Evolutionary conservation across 2,888 invertebrate species (phyloP).

Genomic region (Sturmia bella): DNA sequence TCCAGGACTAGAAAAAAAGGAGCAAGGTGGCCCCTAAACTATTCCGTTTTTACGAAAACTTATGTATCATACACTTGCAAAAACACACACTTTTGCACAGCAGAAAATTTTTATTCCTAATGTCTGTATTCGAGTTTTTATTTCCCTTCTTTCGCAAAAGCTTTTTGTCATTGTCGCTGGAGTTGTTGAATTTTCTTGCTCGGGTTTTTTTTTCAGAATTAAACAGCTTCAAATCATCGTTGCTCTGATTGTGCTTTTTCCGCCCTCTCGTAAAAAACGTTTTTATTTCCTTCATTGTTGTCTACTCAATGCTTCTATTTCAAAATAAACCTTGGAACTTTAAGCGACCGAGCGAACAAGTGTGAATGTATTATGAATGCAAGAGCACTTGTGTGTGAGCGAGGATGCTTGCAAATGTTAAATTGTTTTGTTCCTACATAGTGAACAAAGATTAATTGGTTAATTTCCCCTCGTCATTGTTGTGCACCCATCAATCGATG

Average conservation of each 20-base stretch:
- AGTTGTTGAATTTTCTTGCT: slow-evolving; percentile 62
- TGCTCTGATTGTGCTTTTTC: slow-evolving; percentile 71
- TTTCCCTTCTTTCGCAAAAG: slow-evolving; percentile 56
- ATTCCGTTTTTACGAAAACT: too few species aligned
- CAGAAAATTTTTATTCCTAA: slow-evolving; percentile 31
- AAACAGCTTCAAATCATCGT: slow-evolving; percentile 49
- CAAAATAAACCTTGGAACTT: slow-evolving; percentile 38
- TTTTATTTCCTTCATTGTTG: slow-evolving; percentile 57
- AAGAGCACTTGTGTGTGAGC: slow-evolving; percentile 21
- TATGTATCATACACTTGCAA: too few species aligned
- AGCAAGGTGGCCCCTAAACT: too few species aligned
- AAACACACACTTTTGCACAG: neutral
- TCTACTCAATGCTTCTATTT: slow-evolving; percentile 62
- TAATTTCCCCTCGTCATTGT: slow-evolving; percentile 81
- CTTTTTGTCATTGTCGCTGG: slow-evolving; percentile 74
- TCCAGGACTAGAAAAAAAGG: too few species aligned
- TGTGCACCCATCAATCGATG: slow-evolving; percentile 81
- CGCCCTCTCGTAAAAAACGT: slow-evolving; percentile 24
- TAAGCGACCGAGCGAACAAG: slow-evolving; percentile 29
- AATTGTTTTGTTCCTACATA: slow-evolving; percentile 73
- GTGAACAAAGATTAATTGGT: slow-evolving; percentile 82
- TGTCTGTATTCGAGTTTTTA: slow-evolving; percentile 59
- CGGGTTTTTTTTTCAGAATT: slow-evolving; percentile 30
- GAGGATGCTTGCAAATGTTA: slow-evolving; percentile 66
- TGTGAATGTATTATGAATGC: slow-evolving; percentile 29